Percentiles rank a stretch among this genome's conserved stretches.
These are phyloP conservation scores for Enchytraeus crypticus DNA, from an alignment of 2,888 invertebrate species.

Conservation along the genomic window DNA sequence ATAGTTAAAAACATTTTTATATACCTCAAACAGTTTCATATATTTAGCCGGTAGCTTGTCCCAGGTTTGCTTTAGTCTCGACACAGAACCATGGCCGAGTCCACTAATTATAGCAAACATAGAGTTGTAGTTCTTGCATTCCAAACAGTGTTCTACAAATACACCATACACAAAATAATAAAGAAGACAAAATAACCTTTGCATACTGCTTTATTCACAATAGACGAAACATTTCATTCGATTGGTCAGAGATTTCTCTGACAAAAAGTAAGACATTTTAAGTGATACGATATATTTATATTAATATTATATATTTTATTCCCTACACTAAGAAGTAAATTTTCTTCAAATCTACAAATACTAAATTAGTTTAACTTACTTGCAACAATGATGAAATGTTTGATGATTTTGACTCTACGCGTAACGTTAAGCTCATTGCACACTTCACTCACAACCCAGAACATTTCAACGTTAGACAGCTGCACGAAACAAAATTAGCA, in stretches of 20 bases:
- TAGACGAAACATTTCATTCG: no score
- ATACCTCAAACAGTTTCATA: constrained; percentile 66
- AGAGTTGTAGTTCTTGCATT: constrained; percentile 97
- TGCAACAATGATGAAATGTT: constrained; percentile 97
- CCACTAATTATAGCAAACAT: constrained; percentile 99
- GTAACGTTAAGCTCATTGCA: constrained; percentile 81
- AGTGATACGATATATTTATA: no score
- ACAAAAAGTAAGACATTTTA: no score
- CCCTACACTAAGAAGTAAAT: no score
- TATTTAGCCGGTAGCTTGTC: constrained; percentile 94
- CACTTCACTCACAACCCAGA: constrained; percentile 98
- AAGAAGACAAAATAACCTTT: not conserved
- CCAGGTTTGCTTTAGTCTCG: constrained; percentile 85
- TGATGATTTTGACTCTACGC: constrained; percentile 87
- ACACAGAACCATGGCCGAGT: constrained; percentile 87
- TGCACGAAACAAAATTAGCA: constrained; percentile 29
- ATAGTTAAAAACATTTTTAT: constrained; percentile 1
- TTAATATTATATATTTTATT: no score
- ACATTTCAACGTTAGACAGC: constrained; percentile 95
- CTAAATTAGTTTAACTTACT: no score
- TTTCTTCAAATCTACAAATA: no score
- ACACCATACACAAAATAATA: not conserved
- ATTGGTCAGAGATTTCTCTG: no score
- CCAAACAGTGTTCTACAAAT: constrained; percentile 77
- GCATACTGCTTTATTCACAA: not conserved